Evolutionary conservation across 1,140 invertebrate species (phyloP).

Genomic region (Drosophila novamexicana): DNA sequence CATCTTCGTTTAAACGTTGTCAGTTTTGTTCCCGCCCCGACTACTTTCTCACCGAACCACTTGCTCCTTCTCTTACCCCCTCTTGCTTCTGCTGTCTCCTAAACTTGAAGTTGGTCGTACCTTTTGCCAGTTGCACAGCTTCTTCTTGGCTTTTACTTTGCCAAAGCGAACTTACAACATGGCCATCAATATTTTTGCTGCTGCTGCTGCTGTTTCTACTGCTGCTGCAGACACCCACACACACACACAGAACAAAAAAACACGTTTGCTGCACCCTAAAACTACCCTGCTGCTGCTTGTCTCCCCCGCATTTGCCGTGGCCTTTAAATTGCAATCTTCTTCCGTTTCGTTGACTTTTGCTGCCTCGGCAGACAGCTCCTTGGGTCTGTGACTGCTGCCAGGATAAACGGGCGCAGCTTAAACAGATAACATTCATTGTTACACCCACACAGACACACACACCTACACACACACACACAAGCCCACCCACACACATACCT

Average conservation of each 20-base stretch:
- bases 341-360: slow-evolving; percentile 79
- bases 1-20: slow-evolving; percentile 25
- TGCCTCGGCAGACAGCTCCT: slow-evolving; percentile 53
- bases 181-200: slow-evolving; percentile 69
- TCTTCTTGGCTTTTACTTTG: slow-evolving; percentile 44
- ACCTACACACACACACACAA: not conserved
- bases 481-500: slow-evolving; percentile 23
- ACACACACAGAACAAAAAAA: slow-evolving; percentile 44
- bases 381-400: slow-evolving; percentile 36
- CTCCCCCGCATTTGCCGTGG: slow-evolving; percentile 5
- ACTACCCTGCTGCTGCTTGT: not conserved
- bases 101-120: slow-evolving; percentile 18
- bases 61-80: slow-evolving; percentile 7
- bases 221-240: slow-evolving; percentile 31
- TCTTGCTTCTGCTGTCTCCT: not conserved
- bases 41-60: not conserved
- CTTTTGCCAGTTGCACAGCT: slow-evolving; percentile 32
- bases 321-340: slow-evolving; percentile 79
- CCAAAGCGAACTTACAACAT: slow-evolving; percentile 51
- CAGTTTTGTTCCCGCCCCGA: slow-evolving; percentile 1
- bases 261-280: slow-evolving; percentile 64
- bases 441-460: slow-evolving; percentile 30
- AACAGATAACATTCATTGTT: slow-evolving; percentile 82
- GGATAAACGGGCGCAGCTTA: slow-evolving; percentile 75
- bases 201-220: not conserved